These are phyloP conservation scores for Menura novaehollandiae DNA, from an alignment of 2,113 vertebrate genomes.

Conservation along the genomic window DNA sequence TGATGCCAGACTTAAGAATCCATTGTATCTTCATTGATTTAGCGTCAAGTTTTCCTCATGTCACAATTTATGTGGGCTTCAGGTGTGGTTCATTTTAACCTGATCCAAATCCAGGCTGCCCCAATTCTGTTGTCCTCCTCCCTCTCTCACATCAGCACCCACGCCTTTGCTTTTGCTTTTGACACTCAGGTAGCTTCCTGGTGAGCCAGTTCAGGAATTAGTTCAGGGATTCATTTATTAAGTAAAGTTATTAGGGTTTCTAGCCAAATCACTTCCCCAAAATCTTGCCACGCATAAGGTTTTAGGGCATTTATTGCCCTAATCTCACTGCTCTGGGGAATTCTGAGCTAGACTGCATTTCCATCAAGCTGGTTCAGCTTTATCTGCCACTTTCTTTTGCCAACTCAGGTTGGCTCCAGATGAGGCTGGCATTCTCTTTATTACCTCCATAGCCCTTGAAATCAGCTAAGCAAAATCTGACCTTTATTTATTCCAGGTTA, in stretches of 20 bases:
- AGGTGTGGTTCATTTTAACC: background rate
- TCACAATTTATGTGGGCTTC: background rate
- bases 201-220: background rate
- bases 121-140: background rate
- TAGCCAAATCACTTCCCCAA: background rate
- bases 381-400: background rate
- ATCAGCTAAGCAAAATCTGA: background rate
- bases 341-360: background rate
- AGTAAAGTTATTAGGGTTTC: background rate
- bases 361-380: background rate
- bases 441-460: background rate
- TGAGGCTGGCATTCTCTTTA: background rate
- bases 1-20: background rate
- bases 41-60: background rate
- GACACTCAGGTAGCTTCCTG: background rate
- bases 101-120: background rate
- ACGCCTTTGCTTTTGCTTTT: background rate
- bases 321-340: background rate
- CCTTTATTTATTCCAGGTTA: background rate
- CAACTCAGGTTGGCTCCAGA: background rate
- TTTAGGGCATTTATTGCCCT: background rate
- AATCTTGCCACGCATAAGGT: background rate
- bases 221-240: background rate
- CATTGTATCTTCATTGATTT: background rate
- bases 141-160: background rate